phyloP scores from a whole-genome alignment of 2,797 vertebrate genomes.

The Falco columbarius region DNA sequence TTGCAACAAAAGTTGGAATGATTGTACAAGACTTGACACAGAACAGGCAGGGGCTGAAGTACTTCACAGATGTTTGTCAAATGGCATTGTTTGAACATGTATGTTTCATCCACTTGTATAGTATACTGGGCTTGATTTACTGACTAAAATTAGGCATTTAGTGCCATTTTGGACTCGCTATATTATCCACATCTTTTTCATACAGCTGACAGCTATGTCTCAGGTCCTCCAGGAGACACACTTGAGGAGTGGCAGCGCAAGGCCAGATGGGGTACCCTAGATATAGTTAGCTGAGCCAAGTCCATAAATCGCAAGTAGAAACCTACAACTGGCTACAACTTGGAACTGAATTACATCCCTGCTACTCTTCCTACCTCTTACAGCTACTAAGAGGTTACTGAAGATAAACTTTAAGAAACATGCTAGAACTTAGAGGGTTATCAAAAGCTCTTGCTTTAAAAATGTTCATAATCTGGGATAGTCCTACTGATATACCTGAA shows the following conservation, averaged over 20 bases:
- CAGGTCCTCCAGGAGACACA: not conserved
- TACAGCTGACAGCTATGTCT: not conserved
- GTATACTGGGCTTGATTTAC: not conserved
- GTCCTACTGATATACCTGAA: not conserved
- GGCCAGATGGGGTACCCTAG: not conserved
- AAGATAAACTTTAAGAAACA: not conserved
- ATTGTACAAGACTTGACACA: not conserved
- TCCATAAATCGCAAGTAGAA: not conserved
- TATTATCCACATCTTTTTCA: not conserved
- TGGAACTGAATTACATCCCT: not conserved
- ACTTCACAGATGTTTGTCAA: not conserved
- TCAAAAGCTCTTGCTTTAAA: not conserved
- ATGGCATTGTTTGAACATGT: not conserved
- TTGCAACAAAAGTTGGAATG: not conserved
- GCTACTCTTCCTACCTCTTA: not conserved
- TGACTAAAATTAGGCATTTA: not conserved
- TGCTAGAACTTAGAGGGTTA: not conserved
- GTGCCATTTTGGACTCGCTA: not conserved
- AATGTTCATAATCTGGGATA: not conserved
- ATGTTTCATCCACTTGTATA: not conserved
- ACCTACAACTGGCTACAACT: not conserved
- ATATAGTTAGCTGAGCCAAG: not conserved
- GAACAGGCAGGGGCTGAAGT: not conserved
- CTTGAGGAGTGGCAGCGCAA: not conserved
- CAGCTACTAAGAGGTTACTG: not conserved